phyloP scores from a whole-genome alignment of 2,113 vertebrate species.

The Saguinus imperator region DNA sequence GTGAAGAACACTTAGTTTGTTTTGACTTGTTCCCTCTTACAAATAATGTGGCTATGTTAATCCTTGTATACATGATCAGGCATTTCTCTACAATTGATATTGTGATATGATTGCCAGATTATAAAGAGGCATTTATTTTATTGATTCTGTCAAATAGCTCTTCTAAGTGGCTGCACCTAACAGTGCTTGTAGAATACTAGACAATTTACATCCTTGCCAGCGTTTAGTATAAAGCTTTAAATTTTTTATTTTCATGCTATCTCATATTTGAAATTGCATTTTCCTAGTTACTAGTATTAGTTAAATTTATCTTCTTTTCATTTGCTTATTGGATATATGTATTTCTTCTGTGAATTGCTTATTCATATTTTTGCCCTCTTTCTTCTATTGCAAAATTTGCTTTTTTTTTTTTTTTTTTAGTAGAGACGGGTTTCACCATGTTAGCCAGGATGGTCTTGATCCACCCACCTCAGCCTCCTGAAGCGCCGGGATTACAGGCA shows the following conservation, averaged over 20 bases:
- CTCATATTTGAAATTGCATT: not conserved
- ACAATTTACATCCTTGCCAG: not conserved
- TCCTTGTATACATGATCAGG: no score
- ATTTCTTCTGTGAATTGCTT: not conserved
- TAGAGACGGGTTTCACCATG: no score
- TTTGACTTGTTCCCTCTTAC: not conserved
- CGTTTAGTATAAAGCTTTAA: not conserved
- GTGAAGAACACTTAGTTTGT: not conserved
- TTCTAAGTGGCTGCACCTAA: not conserved
- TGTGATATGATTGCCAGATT: not conserved
- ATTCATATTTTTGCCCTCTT: not conserved
- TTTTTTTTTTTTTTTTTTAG: conserved; percentile 23
- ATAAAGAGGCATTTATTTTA: not conserved
- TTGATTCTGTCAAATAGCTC: not conserved
- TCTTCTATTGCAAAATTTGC: not conserved
- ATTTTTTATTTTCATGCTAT: not conserved
- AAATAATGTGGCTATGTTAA: not conserved
- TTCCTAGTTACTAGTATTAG: not conserved
- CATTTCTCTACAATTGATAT: not conserved
- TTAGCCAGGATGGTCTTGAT: no score
- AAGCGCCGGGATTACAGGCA: no score
- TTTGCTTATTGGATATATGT: not conserved
- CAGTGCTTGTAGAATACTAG: not conserved
- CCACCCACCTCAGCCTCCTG: no score
- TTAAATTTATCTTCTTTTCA: not conserved